Evolutionary conservation across 2,888 invertebrate genomes (phyloP), one percentile per base, ranked within the genome.

Genomic region (Lasioglossum calceatum): DNA sequence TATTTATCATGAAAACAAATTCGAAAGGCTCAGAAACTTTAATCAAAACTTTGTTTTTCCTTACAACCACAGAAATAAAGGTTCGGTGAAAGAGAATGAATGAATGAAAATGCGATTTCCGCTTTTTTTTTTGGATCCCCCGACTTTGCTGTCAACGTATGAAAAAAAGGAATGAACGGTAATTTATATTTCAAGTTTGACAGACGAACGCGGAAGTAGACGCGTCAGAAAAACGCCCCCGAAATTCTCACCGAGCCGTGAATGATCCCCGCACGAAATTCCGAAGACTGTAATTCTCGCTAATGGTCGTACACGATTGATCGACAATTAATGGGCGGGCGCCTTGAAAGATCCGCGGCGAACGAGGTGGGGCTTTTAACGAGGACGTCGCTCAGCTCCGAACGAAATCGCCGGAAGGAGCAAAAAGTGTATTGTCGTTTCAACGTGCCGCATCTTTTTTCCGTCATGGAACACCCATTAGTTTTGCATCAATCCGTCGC

Each of bases 381-480:
- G 50, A 75, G 70, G 36, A 71, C 67, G 54, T 61, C 64, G 75
- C 71, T 75, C 71, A n/a, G 23, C 19, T 1, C 44, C 39, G 23
- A 76, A 72, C 44, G n/a, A 44, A 32, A 39, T 83, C 70, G 58
- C 23, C 27, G 39, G 27, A 23, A n/a, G 44, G 19, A 36, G 36
- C 39, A 47, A 47, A 64, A 42, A 71, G 70, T 19, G 47, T 61
- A 71, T 82, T 54, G 47, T 32, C 50, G 50, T 72, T 64, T 61
- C 39, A 75, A 32, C 42, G 27, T 0, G 32, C 50, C 19, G n/a
- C 42, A 44, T 50, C 70, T 72, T 72, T 42, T 70, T 64, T 44
- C 58, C 83, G 44, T 70, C 83, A 73, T 67, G 83, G 73, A 83
- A 79, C 58, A 70, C 36, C 76, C 85, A 83, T 85, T 85, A 85